Conservation (phyloP, 1,140 invertebrate genomes). For the Microplitis mediator region DNA sequence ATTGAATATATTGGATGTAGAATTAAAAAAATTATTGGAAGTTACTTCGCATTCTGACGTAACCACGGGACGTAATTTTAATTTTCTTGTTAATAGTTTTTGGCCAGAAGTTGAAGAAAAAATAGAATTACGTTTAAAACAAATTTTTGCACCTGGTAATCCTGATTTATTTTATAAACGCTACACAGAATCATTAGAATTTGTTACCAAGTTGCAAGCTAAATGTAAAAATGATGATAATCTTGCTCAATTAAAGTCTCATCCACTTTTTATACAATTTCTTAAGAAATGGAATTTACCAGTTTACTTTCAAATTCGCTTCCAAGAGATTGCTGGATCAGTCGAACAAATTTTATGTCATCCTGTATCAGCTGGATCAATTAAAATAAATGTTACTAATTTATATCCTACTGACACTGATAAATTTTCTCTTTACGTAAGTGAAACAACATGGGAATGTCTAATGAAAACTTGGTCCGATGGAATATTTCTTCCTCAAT, state of each 20-base stretch:
- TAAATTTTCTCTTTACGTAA: conserved; percentile 63
- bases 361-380: conserved; percentile 45
- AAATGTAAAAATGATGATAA: conserved; percentile 67
- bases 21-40: conserved; percentile 65
- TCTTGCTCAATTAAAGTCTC: conserved; percentile 65
- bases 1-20: conserved; percentile 72
- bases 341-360: conserved; percentile 67
- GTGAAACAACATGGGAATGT: conserved; percentile 65
- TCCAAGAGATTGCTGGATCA: conserved; percentile 85
- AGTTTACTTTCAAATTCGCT: conserved; percentile 93
- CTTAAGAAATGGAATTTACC: conserved; percentile 90
- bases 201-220: conserved; percentile 77
- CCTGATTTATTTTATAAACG: conserved; percentile 85
- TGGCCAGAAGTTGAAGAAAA: conserved; percentile 85
- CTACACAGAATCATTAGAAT: conserved; percentile 80
- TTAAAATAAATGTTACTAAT: conserved; percentile 41
- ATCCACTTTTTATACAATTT: conserved; percentile 75
- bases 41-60: background rate
- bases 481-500: conserved; percentile 74
- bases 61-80: conserved; percentile 68
- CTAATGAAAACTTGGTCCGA: conserved; percentile 75
- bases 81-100: conserved; percentile 87
- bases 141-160: conserved; percentile 90
- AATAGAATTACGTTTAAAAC: conserved; percentile 76
- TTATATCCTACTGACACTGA: conserved; percentile 37